Base-by-base conservation (phyloP, 2,888 invertebrate species). In the Aphodius granarius region DNA sequence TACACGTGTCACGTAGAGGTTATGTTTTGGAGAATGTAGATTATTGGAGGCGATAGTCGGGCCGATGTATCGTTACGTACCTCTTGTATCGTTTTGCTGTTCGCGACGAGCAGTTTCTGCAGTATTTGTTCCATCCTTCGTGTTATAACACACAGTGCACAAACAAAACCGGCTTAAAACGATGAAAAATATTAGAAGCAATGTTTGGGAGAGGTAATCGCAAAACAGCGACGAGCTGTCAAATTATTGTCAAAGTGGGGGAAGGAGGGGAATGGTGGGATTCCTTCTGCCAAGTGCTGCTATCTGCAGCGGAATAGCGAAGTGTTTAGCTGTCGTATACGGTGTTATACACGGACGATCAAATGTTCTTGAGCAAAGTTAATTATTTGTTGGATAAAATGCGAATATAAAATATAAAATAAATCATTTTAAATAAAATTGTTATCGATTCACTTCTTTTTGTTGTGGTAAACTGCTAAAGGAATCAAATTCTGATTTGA, bases 21-120 rank as follows among this genome's bases (percentile, higher is more conserved):
- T 80, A 80, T 19, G 63, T 22, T 63, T 22, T 64, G 66, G 66
- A 43, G 20, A 68, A 75, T 73, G 68, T 73, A 74, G 63, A 66
- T 78, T 71, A 71, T 43, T 66, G 63, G n/a, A 16, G 3, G 76
- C 77, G 77, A 73, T 76, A 75, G 78, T 78, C 62, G 21, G 68
- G 71, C 19, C 63, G 73, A 73, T 75, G 68, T 62, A 66, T 63
- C 21, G 66, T n/a, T 20, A 80, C 83, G 84, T 88, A 92, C 92
- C 89, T 91, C 89, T 82, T 90, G 89, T 81, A 92, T 90, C 3
- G 87, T 85, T 75, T 88, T 88, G 80, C 89, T 92, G 81, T 92
- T 91, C 18, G 91, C 87, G 64, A 90, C 89, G 73, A 92, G 85
- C 66, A 92, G 86, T 84, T 91, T 92, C 71, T 87, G 84, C 75